Percentiles rank a stretch among this genome's conserved stretches.
Evolutionary conservation across 2,113 vertebrate genomes (phyloP).

Genomic region (Triplophysa dalaica): DNA sequence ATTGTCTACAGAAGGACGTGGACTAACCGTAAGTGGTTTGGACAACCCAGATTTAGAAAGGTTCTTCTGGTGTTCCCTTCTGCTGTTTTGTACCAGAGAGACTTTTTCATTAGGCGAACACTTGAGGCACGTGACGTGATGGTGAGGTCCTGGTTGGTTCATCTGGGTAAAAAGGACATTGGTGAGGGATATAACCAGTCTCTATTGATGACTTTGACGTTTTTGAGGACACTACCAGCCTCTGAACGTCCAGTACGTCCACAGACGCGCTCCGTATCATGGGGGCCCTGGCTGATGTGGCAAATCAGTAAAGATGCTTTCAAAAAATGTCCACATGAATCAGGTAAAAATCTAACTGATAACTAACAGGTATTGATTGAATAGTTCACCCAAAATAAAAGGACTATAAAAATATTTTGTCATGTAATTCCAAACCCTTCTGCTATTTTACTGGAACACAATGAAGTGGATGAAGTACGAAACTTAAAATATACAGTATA

Average conservation of each 20-base stretch:
- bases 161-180: constrained; percentile 52
- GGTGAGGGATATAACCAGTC: constrained; percentile 65
- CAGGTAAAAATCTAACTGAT: constrained; percentile 72
- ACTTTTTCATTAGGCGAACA: constrained; percentile 77
- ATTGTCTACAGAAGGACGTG: constrained; percentile 83
- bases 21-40: constrained; percentile 72
- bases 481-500: too few species aligned
- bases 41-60: constrained; percentile 67
- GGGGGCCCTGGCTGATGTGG: constrained; percentile 81
- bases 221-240: constrained; percentile 73
- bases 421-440: too few species aligned
- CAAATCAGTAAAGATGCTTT: constrained; percentile 73
- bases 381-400: background rate
- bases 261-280: constrained; percentile 78
- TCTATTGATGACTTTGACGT: constrained; percentile 71
- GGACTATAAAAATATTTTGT: too few species aligned
- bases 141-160: constrained; percentile 81
- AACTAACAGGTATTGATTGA: background rate
- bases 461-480: too few species aligned
- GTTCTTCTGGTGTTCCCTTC: constrained; percentile 80
- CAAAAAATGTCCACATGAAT: constrained; percentile 80
- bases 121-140: constrained; percentile 75
- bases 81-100: constrained; percentile 79
- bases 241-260: constrained; percentile 78
- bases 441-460: too few species aligned